phyloP scores from a whole-genome alignment of 2,797 vertebrate species.

The Dryobates pubescens region DNA sequence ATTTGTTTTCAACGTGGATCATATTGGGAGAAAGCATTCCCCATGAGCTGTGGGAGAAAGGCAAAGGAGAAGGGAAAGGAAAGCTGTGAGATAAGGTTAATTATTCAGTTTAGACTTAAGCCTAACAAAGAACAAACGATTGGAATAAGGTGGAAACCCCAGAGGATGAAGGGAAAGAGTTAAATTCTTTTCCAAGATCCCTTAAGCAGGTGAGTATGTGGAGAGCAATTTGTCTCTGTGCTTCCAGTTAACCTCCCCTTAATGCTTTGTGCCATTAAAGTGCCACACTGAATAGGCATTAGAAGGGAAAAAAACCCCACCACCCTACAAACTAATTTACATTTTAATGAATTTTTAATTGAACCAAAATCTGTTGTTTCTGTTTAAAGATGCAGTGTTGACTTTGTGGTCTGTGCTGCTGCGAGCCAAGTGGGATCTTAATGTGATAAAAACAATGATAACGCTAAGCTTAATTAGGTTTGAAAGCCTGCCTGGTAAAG shows the following conservation, averaged over 20 bases:
- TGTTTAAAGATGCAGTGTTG: conserved; percentile 83
- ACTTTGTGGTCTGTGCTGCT: conserved; percentile 78
- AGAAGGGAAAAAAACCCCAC: conserved; percentile 46
- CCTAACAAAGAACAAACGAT: background rate
- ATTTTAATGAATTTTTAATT: conserved; percentile 90
- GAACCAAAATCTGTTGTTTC: conserved; percentile 86
- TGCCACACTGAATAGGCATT: conserved; percentile 71
- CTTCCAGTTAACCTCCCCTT: conserved; percentile 59
- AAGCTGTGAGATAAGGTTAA: conserved; percentile 18
- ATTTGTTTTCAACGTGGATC: background rate
- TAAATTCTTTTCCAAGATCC: background rate
- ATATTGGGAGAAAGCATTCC: background rate
- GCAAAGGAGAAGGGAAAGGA: background rate
- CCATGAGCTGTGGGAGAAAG: background rate
- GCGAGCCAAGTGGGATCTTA: conserved; percentile 79
- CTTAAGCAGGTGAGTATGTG: background rate
- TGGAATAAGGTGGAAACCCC: background rate
- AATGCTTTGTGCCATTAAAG: conserved; percentile 69
- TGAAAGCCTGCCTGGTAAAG: conserved; percentile 68
- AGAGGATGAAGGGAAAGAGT: background rate
- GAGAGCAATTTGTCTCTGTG: conserved; percentile 21
- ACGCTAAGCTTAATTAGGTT: conserved; percentile 82
- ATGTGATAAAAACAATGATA: conserved; percentile 84
- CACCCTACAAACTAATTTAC: conserved; percentile 80
- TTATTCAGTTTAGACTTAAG: conserved; percentile 10